These are phyloP conservation scores for Etia nguti DNA, from an alignment of 2,113 vertebrate species.

Conservation along the genomic window DNA sequence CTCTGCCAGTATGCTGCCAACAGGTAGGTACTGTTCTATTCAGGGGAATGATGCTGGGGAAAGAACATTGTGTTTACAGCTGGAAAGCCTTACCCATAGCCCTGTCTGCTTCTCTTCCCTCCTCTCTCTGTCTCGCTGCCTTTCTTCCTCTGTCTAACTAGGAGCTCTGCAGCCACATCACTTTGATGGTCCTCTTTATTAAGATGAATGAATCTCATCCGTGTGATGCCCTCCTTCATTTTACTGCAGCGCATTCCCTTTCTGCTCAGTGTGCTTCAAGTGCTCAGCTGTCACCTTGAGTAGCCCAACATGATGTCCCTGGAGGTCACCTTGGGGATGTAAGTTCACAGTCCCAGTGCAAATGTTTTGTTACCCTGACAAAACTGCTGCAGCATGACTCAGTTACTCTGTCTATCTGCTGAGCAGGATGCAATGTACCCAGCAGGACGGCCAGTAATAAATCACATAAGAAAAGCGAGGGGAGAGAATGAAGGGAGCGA, in stretches of 20 bases:
- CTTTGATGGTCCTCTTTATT: constrained; percentile 62
- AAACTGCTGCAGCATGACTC: constrained; percentile 58
- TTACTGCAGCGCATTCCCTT: constrained; percentile 14
- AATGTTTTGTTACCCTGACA: constrained; percentile 47
- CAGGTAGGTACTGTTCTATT: constrained; percentile 44
- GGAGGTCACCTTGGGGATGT: constrained; percentile 57
- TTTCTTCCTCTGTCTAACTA: constrained; percentile 38
- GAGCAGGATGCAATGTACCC: constrained; percentile 13
- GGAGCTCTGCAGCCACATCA: constrained; percentile 46
- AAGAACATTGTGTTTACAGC: constrained; percentile 36
- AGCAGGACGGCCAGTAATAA: constrained; percentile 22
- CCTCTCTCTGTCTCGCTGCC: constrained; percentile 26
- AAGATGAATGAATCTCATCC: constrained; percentile 61
- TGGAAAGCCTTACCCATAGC: constrained; percentile 3
- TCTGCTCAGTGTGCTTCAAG: neutral
- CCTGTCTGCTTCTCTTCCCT: neutral
- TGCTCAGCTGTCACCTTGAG: constrained; percentile 49
- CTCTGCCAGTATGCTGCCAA: constrained; percentile 25
- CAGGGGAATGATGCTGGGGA: constrained; percentile 2
- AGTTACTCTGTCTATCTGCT: constrained; percentile 33
- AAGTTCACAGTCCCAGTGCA: constrained; percentile 38
- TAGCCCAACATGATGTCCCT: constrained; percentile 37
- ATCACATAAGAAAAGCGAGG: constrained; percentile 29
- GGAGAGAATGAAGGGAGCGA: constrained; percentile 3
- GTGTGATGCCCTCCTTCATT: constrained; percentile 32